Base-by-base conservation (phyloP, 2,888 invertebrate genomes). In the Dusona sp. region DNA sequence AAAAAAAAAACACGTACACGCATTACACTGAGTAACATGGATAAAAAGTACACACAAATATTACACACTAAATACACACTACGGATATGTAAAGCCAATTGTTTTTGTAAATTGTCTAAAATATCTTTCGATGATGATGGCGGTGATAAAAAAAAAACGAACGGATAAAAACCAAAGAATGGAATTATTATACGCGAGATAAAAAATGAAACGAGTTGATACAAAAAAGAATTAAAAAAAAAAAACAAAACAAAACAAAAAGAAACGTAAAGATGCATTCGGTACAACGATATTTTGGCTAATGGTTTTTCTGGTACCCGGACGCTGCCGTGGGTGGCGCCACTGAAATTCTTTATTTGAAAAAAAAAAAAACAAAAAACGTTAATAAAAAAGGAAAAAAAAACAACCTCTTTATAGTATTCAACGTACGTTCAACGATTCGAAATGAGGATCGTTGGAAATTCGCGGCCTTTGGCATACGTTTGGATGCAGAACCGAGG, bases 81-180 rank as follows among this genome's bases (percentile, higher is more conserved):
- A 94, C 94, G 94, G 94, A 94, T 94, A 94, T 94, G 94, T 94
- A 94, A 94, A 94, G 94, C 93, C 94, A 94, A 94, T 94, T 94
- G 91, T 92, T 94, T 94, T 94, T 94, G 94, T 94, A 94, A 94
- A 94, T 94, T 94, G 90, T 86, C 90, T 87, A 90, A 92, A 92
- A 64, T 82, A 64, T 87, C 80, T 85, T 72, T 86, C 48, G 82
- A 87, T 78, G 77, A 87, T 79, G 84, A 82, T 64, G 87, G 74
- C 79, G 70, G 72, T 85, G 45, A 65, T 80, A 51, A 48, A 68
- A n/a, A 45, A 68, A 70, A 75, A 79, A 51, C 68, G 73, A 42
- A 42, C 9, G 42, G 25, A 80, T 45, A 22, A 75, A 82, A 81
- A 54, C 68, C 57, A 38, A 68, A 74, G 70, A 72, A 75, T 70